Evolutionary conservation across 2,888 invertebrate genomes (phyloP), one percentile per base, ranked within the genome.

Genomic region (Apamea anceps): DNA sequence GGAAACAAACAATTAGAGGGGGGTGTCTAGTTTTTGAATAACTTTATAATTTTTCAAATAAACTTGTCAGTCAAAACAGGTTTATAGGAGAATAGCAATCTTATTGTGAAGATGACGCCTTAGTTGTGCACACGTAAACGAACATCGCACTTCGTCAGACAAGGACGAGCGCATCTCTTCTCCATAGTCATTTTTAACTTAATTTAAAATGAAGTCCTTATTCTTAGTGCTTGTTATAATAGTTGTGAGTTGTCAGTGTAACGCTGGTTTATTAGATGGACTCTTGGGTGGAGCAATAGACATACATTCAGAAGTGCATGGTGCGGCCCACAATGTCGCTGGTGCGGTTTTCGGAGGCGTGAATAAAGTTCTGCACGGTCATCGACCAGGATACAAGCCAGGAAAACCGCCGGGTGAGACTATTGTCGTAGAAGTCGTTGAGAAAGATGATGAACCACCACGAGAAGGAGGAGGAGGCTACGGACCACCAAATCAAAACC

Each of bases 291-390:
- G 85, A 92, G 21, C 93, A 90, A 60, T 86, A 65, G 65, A 82
- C 1, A 51, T 79, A 8, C 67, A 85, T 32, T 78, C 90, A 0
- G 85, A 87, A 75, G 90, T 94, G 37, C 93, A 94, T 45, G 89
- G 91, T 8, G 91, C 91, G 1, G 94, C 95, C 5, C 93, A 94
- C 28, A 88, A 91, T 10, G 91, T 91, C 0, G 94, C 95, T 13
- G 86, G 72, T 65, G 78, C 92, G 6, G 84, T 95, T 32, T 81
- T 95, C 1, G 94, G 93, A 42, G 94, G 94, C 4, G 68, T 93
- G 1, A 71, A 91, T 25, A 88, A 92, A 3, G 93, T 92, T 42
- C 73, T 93, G 1, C 86, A 93, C 67, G 21, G 28, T n/a, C 84
- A 81, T 57, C 79, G 67, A 75, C 68, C 81, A 12, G 86, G 83